A percentile compares a stretch with the other conserved stretches of the same genome.
phyloP scores from a whole-genome alignment of 2,888 invertebrate genomes.

The Glyphotaelius pellucidus region DNA sequence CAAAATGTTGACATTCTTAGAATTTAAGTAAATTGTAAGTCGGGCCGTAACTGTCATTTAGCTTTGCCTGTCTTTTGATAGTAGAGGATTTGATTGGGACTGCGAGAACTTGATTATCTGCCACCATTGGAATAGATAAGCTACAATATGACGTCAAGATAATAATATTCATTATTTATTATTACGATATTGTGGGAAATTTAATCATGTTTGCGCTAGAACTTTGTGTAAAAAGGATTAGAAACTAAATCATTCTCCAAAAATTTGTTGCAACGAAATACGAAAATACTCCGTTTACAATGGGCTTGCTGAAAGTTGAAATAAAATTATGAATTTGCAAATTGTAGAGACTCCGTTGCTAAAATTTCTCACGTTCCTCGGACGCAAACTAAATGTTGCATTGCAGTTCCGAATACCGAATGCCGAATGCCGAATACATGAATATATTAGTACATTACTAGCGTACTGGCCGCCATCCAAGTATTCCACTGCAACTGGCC shows the following conservation, averaged over 20 bases:
- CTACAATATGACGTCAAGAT: no score
- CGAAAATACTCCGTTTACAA: neutral
- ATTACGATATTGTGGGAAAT: neutral
- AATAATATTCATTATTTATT: no score
- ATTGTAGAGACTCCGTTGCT: constrained; percentile 7
- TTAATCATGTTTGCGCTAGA: neutral
- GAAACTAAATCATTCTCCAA: neutral
- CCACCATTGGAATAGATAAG: no score
- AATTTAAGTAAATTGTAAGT: no score
- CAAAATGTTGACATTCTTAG: no score
- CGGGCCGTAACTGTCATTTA: no score
- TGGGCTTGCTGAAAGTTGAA: constrained; percentile 20
- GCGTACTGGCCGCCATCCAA: constrained; percentile 52
- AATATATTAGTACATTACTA: constrained; percentile 53
- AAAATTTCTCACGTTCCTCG: constrained; percentile 34
- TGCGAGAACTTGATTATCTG: no score
- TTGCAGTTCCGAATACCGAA: constrained; percentile 49
- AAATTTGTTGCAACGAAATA: neutral
- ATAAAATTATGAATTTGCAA: constrained; percentile 33
- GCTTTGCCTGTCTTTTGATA: no score
- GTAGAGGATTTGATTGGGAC: no score
- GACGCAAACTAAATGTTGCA: constrained; percentile 57
- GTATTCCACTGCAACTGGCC: neutral
- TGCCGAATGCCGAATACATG: constrained; percentile 49
- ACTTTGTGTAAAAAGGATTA: neutral